These are phyloP conservation scores for Ancistrus triradiatus DNA, from an alignment of 2,113 vertebrate genomes.

Conservation along the genomic window DNA sequence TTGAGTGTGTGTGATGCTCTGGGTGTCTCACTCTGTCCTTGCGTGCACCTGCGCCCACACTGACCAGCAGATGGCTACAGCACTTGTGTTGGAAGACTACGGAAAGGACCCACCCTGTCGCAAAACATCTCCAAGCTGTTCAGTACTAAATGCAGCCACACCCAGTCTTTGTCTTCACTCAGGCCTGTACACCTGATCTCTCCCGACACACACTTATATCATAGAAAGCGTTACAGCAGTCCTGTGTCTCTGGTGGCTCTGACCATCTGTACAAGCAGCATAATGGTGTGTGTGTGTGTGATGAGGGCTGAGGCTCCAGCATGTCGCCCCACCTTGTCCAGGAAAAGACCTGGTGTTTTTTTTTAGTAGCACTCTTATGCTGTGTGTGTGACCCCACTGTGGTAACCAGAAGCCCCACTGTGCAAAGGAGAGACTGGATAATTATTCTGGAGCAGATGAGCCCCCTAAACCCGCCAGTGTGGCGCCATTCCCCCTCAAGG, in stretches of 20 bases:
- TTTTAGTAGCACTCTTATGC: conserved; percentile 28
- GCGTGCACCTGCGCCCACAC: conserved; percentile 5
- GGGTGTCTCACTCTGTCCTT: neutral
- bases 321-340: conserved; percentile 13
- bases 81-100: conserved; percentile 20
- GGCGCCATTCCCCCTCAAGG: conserved; percentile 58
- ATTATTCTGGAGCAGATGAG: conserved; percentile 67
- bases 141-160: conserved; percentile 5
- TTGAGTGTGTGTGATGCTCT: neutral
- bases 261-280: conserved; percentile 34
- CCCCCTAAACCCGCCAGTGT: conserved; percentile 60
- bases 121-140: conserved; percentile 10
- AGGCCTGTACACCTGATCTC: conserved; percentile 22
- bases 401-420: conserved; percentile 46
- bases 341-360: conserved; percentile 3
- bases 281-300: conserved; percentile 24
- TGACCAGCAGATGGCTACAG: conserved; percentile 45
- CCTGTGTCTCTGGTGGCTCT: conserved; percentile 38
- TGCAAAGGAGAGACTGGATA: conserved; percentile 52
- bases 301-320: conserved; percentile 11
- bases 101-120: conserved; percentile 16
- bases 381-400: conserved; percentile 28
- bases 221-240: conserved; percentile 31
- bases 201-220: conserved; percentile 24
- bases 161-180: conserved; percentile 32